phyloP scores from a whole-genome alignment of 2,797 vertebrate genomes.

The Enteromius viviparus region DNA sequence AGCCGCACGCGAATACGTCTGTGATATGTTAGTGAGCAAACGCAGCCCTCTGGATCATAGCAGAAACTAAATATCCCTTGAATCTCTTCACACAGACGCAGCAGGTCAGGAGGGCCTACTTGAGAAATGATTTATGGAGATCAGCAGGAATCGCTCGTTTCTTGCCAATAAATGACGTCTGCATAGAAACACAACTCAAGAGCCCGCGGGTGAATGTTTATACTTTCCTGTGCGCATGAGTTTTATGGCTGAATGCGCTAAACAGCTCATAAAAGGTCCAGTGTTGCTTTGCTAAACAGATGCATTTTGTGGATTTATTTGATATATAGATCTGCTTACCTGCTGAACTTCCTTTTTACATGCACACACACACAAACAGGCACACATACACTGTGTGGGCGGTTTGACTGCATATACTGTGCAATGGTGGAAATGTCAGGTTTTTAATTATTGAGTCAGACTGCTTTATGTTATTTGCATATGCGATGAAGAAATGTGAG shows the following conservation, averaged over 20 bases:
- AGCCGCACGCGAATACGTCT: slow-evolving; percentile 18
- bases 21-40: slow-evolving; percentile 41
- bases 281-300: slow-evolving; percentile 24
- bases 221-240: slow-evolving; percentile 16
- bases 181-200: neutral
- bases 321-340: slow-evolving; percentile 17
- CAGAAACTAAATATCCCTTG: neutral
- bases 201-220: slow-evolving; percentile 38
- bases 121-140: slow-evolving; percentile 51
- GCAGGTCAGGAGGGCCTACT: slow-evolving; percentile 10
- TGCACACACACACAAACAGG: neutral
- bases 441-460: neutral
- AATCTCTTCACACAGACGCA: slow-evolving; percentile 10
- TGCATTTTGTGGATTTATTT: slow-evolving; percentile 9
- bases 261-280: slow-evolving; percentile 51
- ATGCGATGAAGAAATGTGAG: neutral
- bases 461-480: neutral
- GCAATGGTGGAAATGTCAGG: neutral
- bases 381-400: neutral
- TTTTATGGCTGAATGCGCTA: slow-evolving; percentile 30
- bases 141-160: slow-evolving; percentile 37
- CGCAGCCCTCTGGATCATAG: neutral
- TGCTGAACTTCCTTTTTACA: neutral
- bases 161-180: slow-evolving; percentile 37
- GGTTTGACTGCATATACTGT: neutral